A percentile compares a stretch with the other conserved stretches of the same genome.
phyloP scores from a whole-genome alignment of 2,113 vertebrate genomes.

The Takifugu bimaculatus region DNA sequence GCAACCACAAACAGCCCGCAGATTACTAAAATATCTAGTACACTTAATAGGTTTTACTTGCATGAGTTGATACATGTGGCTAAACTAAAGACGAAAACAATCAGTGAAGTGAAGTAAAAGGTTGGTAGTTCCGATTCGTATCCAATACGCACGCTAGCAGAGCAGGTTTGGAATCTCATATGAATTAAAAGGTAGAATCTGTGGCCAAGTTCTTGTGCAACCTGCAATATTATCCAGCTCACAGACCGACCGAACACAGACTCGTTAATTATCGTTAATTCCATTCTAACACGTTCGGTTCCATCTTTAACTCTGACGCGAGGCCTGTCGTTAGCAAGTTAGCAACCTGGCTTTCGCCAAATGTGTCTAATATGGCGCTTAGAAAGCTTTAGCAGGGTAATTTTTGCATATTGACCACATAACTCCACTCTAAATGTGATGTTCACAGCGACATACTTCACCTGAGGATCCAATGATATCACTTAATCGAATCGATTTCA shows the following conservation, averaged over 20 bases:
- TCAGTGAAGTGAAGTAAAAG: background rate
- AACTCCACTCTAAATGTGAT: rapidly evolving
- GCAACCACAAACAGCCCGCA: background rate
- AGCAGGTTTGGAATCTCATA: too few species aligned
- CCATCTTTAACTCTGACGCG: background rate
- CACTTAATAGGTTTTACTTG: too few species aligned
- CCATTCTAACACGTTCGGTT: background rate
- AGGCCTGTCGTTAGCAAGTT: slow-evolving; percentile 50
- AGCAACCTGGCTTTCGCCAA: slow-evolving; percentile 23
- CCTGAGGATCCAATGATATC: slow-evolving; percentile 17
- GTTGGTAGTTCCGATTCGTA: too few species aligned
- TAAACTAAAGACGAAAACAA: background rate
- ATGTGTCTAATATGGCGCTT: background rate
- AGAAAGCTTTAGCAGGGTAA: background rate
- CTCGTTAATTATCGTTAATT: background rate
- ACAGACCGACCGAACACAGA: background rate
- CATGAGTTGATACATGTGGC: background rate
- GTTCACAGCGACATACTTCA: background rate
- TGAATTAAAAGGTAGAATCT: too few species aligned
- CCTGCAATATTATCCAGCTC: background rate
- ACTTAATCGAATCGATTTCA: slow-evolving; percentile 8
- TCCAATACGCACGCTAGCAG: too few species aligned
- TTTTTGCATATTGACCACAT: background rate
- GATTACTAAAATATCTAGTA: background rate
- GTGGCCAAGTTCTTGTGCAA: background rate